These are phyloP conservation scores for Bubo blakistoni DNA, from an alignment of 2,113 vertebrate genomes.

Conservation along the genomic window DNA sequence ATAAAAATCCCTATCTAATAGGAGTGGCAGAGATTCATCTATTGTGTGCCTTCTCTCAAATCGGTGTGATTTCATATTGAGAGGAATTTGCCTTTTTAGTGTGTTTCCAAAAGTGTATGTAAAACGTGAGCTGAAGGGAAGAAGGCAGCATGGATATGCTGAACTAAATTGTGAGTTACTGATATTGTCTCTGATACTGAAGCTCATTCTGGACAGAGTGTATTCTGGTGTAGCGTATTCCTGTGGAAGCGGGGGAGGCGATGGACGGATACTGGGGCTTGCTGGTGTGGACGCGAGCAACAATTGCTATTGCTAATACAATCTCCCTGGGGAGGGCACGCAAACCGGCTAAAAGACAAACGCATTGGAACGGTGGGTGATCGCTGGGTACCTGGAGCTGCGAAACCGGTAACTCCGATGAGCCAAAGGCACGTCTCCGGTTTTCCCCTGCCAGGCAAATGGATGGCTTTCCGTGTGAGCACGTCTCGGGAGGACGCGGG, in stretches of 20 bases:
- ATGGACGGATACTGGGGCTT: not conserved
- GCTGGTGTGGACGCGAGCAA: not conserved
- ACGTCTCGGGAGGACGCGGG: rapidly evolving
- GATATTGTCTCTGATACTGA: rapidly evolving
- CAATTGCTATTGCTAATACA: not conserved
- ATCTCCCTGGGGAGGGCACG: not conserved
- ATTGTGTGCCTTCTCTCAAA: not conserved
- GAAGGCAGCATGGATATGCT: not conserved
- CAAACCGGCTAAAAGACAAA: not conserved
- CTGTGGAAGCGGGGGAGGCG: not conserved
- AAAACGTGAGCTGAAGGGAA: not conserved
- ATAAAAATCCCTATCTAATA: not conserved
- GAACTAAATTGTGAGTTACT: not conserved
- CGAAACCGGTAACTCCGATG: not conserved
- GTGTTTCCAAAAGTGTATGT: not conserved
- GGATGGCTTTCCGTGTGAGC: not conserved
- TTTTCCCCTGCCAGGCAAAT: not conserved
- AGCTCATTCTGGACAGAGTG: not conserved
- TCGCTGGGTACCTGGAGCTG: not conserved
- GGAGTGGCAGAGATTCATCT: not conserved
- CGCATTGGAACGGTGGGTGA: rapidly evolving
- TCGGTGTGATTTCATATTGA: not conserved
- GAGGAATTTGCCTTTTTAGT: not conserved
- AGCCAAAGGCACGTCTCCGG: not conserved
- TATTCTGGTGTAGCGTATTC: rapidly evolving